phyloP scores from a whole-genome alignment of 2,113 vertebrate genomes.

The Rhipidura dahli region DNA sequence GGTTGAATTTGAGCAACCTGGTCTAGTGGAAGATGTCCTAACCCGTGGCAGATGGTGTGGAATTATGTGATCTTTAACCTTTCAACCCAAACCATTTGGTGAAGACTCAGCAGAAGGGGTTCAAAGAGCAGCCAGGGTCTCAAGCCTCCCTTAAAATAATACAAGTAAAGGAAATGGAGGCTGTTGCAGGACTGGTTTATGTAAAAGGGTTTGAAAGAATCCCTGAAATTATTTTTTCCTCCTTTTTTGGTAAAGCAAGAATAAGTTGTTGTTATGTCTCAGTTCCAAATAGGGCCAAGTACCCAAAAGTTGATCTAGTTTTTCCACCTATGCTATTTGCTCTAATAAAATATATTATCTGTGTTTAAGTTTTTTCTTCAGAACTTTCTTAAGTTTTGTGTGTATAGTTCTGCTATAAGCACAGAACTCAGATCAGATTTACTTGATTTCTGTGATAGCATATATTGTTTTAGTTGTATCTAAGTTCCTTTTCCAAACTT shows the following conservation, averaged over 20 bases:
- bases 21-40: not conserved
- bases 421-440: not conserved
- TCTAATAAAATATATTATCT: not conserved
- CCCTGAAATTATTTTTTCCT: not conserved
- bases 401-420: not conserved
- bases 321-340: not conserved
- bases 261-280: not conserved
- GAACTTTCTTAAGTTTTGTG: not conserved
- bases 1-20: not conserved
- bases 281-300: not conserved
- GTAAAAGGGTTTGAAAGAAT: not conserved
- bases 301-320: not conserved
- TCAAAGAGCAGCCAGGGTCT: not conserved
- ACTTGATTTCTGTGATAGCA: not conserved
- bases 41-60: not conserved
- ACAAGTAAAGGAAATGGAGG: not conserved
- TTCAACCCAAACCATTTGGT: not conserved
- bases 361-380: not conserved
- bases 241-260: not conserved
- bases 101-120: rapidly evolving
- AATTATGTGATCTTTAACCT: not conserved
- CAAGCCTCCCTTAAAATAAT: not conserved
- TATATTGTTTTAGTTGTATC: not conserved
- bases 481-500: not conserved
- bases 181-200: not conserved